phyloP scores from a whole-genome alignment of 2,888 invertebrate genomes.

The Torymus auratus region DNA sequence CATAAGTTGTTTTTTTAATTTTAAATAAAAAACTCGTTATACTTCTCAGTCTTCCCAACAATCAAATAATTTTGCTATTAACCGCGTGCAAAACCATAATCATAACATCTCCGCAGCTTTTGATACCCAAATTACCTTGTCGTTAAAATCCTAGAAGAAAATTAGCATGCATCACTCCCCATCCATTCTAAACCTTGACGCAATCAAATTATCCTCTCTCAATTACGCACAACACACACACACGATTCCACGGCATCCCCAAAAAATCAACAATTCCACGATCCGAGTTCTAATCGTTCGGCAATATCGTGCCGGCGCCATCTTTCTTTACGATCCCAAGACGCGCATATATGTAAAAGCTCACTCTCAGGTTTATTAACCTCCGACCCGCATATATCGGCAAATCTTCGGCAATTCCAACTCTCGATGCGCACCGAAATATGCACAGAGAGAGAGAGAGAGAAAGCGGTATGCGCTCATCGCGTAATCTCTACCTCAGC shows the following conservation, averaged over 20 bases:
- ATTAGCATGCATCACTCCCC: too few species aligned
- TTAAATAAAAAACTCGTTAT: too few species aligned
- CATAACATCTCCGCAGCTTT: too few species aligned
- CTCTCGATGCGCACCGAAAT: not conserved
- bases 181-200: too few species aligned
- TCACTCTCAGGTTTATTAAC: slow-evolving; percentile 21
- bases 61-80: too few species aligned
- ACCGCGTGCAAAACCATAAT: too few species aligned
- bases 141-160: too few species aligned
- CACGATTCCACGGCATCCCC: too few species aligned
- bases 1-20: too few species aligned
- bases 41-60: too few species aligned
- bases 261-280: slow-evolving; percentile 17
- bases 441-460: slow-evolving; percentile 10
- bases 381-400: slow-evolving; percentile 12
- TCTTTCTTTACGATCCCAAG: slow-evolving; percentile 3
- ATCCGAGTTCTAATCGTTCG: not conserved
- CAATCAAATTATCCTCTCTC: slow-evolving; percentile 15
- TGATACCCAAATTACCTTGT: too few species aligned
- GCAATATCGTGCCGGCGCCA: not conserved
- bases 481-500: slow-evolving; percentile 44
- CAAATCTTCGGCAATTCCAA: not conserved
- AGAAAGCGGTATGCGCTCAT: slow-evolving; percentile 28
- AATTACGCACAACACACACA: not conserved
- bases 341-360: not conserved